phyloP scores from a whole-genome alignment of 2,797 vertebrate species.

The Petrocephalus sullivani region DNA sequence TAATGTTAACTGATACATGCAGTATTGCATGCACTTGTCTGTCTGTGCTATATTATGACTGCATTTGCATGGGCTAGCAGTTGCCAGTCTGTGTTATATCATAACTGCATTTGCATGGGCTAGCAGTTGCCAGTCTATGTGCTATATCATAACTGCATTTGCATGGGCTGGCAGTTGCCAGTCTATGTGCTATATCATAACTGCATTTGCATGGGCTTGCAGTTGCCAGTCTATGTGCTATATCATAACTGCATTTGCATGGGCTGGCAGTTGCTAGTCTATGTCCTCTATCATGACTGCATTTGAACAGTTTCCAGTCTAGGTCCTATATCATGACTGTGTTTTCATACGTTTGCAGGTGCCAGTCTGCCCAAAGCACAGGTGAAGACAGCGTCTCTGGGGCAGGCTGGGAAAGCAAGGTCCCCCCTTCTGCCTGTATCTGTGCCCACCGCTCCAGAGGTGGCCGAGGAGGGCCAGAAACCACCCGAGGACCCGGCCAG shows the following conservation, averaged over 20 bases:
- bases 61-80: neutral
- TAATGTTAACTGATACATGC: neutral
- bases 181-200: too few species aligned
- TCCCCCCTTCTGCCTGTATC: conserved; percentile 89
- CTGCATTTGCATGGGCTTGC: neutral
- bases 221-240: neutral
- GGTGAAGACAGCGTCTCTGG: conserved; percentile 88
- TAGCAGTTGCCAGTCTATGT: too few species aligned
- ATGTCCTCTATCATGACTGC: neutral
- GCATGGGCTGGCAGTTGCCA: neutral
- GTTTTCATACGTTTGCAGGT: neutral
- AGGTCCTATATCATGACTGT: neutral
- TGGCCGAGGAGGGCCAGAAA: conserved; percentile 77
- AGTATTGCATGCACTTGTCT: neutral
- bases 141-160: too few species aligned
- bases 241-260: neutral
- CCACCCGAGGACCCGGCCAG: conserved; percentile 72
- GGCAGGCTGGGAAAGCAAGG: conserved; percentile 83
- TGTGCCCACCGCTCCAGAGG: conserved; percentile 85
- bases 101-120: neutral
- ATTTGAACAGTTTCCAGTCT: neutral
- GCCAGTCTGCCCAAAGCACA: conserved; percentile 79
- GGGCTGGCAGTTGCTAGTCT: neutral
- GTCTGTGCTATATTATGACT: neutral
- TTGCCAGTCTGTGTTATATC: neutral